These are phyloP conservation scores for Plutella xylostella DNA, from an alignment of 2,888 invertebrate species.

Conservation along the genomic window DNA sequence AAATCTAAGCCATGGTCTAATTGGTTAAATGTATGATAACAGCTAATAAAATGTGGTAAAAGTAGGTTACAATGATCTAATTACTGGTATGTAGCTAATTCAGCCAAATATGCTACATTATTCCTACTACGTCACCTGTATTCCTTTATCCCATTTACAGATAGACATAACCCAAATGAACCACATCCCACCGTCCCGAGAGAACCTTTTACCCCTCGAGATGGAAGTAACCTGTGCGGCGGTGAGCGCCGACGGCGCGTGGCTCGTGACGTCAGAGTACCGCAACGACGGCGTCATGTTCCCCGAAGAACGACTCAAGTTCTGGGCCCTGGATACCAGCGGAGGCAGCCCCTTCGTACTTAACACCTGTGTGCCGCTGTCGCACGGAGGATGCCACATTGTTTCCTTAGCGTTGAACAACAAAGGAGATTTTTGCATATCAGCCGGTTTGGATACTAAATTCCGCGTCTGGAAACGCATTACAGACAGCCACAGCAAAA, in stretches of 20 bases:
- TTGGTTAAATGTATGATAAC: too few relatives aligned
- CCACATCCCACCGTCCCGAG: slow-evolving; percentile 44
- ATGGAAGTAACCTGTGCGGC: slow-evolving; percentile 56
- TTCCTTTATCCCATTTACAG: slow-evolving; percentile 28
- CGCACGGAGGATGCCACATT: slow-evolving; percentile 54
- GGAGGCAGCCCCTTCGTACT: slow-evolving; percentile 36
- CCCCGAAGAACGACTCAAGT: slow-evolving; percentile 56
- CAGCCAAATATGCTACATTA: too few relatives aligned
- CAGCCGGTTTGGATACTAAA: slow-evolving; percentile 54
- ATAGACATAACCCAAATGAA: slow-evolving; percentile 58
- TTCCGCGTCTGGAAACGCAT: slow-evolving; percentile 50
- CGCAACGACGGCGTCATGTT: slow-evolving; percentile 50
- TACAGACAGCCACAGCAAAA: slow-evolving; percentile 7
- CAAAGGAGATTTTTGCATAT: slow-evolving; percentile 49
- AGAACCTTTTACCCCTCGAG: slow-evolving; percentile 52
- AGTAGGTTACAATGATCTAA: too few relatives aligned
- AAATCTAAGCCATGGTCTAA: too few relatives aligned
- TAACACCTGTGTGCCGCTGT: slow-evolving; percentile 53
- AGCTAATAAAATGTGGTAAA: too few relatives aligned
- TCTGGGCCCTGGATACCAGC: slow-evolving; percentile 38
- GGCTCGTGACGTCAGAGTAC: slow-evolving; percentile 59
- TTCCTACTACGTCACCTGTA: not conserved
- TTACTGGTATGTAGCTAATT: too few relatives aligned
- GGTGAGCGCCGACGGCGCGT: slow-evolving; percentile 42
- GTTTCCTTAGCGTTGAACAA: slow-evolving; percentile 43